Percentiles rank a stretch among this genome's conserved stretches.
Conservation (phyloP, 1,140 invertebrate genomes). For the Papilio aristodemus region DNA sequence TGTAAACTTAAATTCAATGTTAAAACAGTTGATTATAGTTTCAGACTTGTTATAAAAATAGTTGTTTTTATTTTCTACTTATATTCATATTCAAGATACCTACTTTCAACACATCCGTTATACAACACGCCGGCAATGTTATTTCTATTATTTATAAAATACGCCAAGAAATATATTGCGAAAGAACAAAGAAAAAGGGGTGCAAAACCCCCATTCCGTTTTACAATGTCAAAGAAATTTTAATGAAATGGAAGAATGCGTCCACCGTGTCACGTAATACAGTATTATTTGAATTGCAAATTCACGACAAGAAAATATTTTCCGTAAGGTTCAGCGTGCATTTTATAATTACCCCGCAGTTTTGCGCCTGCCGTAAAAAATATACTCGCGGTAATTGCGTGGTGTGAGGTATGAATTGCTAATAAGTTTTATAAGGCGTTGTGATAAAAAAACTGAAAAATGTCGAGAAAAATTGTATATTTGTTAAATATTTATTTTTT, state of each 20-base stretch:
- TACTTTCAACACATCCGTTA: constrained; percentile 4
- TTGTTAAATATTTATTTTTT: background rate
- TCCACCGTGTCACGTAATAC: constrained; percentile 19
- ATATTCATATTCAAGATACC: no score
- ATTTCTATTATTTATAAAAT: constrained; percentile 7
- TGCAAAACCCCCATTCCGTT: constrained; percentile 16
- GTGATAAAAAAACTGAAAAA: background rate
- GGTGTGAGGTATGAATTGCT: constrained; percentile 21
- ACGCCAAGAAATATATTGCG: background rate
- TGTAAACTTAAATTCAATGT: no score
- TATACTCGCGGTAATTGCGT: constrained; percentile 20
- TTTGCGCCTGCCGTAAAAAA: constrained; percentile 21
- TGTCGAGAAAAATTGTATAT: background rate
- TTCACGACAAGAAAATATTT: constrained; percentile 22
- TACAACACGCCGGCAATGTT: background rate
- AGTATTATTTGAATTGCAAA: constrained; percentile 21
- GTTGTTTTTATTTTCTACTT: no score
- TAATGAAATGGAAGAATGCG: constrained; percentile 22
- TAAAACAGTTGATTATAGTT: no score
- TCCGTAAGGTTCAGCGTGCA: constrained; percentile 14
- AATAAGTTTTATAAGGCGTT: constrained; percentile 15
- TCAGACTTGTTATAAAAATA: no score
- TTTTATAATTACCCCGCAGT: constrained; percentile 22
- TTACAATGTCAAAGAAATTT: constrained; percentile 20
- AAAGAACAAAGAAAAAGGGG: constrained; percentile 22